These are phyloP conservation scores for Eilema griseolum DNA, from an alignment of 2,888 invertebrate genomes.

Conservation along the genomic window DNA sequence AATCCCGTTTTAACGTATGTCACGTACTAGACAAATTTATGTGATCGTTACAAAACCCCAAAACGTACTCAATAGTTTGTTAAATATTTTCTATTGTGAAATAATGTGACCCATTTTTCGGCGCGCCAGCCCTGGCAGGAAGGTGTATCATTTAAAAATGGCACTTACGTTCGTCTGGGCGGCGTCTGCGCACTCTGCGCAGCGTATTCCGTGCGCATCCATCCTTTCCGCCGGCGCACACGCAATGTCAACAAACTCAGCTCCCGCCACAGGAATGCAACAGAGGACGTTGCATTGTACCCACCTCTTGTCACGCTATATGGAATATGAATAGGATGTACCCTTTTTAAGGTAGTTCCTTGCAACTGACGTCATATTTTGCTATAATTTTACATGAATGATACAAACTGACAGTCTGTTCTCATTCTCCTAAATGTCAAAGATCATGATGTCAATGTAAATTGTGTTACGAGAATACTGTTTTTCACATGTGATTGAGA, in stretches of 20 bases:
- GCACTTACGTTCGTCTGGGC: conserved; percentile 75
- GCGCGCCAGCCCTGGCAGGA: conserved; percentile 69
- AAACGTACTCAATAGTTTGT: conserved; percentile 25
- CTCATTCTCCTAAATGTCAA: no score
- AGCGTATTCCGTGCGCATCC: conserved; percentile 73
- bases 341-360: conserved; percentile 41
- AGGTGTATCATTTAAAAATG: conserved; percentile 70
- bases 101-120: conserved; percentile 42
- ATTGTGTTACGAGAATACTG: no score
- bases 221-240: conserved; percentile 66
- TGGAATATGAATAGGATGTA: conserved; percentile 47
- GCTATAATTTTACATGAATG: background rate
- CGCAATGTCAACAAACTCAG: conserved; percentile 61
- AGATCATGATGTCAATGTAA: no score
- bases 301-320: conserved; percentile 38
- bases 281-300: conserved; percentile 35
- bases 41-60: conserved; percentile 31
- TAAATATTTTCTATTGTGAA: conserved; percentile 32
- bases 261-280: conserved; percentile 52
- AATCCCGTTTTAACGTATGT: background rate
- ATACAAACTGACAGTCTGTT: background rate
- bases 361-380: conserved; percentile 33
- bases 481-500: no score
- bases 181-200: conserved; percentile 78
- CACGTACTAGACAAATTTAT: conserved; percentile 17